Percentiles rank a stretch among this genome's conserved stretches.
Conservation (phyloP, 1,140 invertebrate species). For the Eufriesea mexicana region DNA sequence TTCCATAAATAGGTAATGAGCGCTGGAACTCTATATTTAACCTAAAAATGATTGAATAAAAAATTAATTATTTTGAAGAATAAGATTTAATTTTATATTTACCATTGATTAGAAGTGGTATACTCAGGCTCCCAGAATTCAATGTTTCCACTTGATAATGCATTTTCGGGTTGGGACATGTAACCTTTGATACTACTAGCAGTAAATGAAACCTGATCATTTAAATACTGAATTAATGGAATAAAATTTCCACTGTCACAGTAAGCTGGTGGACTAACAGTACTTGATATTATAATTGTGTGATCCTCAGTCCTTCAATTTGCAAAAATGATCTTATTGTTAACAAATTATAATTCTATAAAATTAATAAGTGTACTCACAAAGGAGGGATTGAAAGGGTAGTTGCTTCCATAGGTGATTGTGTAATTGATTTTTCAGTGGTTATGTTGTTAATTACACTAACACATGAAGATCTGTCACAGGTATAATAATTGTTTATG, state of each 20-base stretch:
- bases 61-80: background rate
- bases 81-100: background rate
- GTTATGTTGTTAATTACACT: conserved; percentile 1
- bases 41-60: conserved; percentile 45
- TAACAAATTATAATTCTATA: background rate
- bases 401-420: background rate
- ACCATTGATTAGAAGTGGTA: conserved; percentile 63
- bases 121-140: conserved; percentile 84
- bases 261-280: conserved; percentile 81
- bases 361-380: background rate
- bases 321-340: background rate
- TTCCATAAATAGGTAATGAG: conserved; percentile 87
- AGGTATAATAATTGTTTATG: conserved; percentile 88
- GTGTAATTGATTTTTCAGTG: background rate
- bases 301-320: conserved; percentile 1
- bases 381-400: background rate
- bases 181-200: conserved; percentile 83
- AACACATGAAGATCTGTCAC: conserved; percentile 83
- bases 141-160: conserved; percentile 79
- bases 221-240: conserved; percentile 55
- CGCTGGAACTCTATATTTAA: conserved; percentile 87
- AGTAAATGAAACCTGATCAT: conserved; percentile 82
- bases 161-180: conserved; percentile 82
- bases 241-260: conserved; percentile 81
- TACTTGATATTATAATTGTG: conserved; percentile 77